Evolutionary conservation across 2,113 vertebrate genomes (phyloP), one percentile per base, ranked within the genome.

Genomic region (Numida meleagris): DNA sequence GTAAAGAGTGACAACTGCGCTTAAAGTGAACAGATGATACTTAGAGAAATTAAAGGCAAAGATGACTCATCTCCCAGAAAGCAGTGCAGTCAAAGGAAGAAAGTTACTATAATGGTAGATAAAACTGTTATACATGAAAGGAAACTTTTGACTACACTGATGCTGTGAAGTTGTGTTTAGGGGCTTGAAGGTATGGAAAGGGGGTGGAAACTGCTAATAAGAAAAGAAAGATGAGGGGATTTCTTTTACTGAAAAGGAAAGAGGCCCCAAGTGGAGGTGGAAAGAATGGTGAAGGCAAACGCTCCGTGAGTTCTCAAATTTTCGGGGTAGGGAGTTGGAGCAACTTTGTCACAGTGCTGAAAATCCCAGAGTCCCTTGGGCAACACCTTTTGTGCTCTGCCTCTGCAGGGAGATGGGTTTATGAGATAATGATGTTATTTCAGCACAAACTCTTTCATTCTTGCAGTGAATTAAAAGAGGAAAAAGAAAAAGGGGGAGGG

Each of bases 371-470:
- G 73, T 92, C 76, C 88, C 78, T 89, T 84, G 84, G 80, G 79
- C 7, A 15, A 29, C 63, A 88, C 81, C 51, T 94, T 86, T 88
- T 74, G 61, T 67, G 43, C 89, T 92, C 72, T 87, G 67, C 34
- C 84, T 91, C 80, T 40, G 82, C 2, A 0, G 67, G 67, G 93
- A 92, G 85, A 86, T 5, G 53, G 63, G 65, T 93, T 95, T 95
- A 85, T 92, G 91, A 96, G 95, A 96, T 97, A 97, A 97, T 91
- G 94, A 95, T 96, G 89, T 94, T 94, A 95, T 94, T 96, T 94
- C 86, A 72, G 90, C 73, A 83, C 88, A 89, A 93, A 88, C 70
- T 90, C 94, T 91, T 86, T 95, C 71, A 74, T 92, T 93, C 65
- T 58, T 90, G 45, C 86, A 83, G 87, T 4, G 34, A 97, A 95